A percentile compares a stretch with the other conserved stretches of the same genome.
These are phyloP conservation scores for Indri indri DNA, from an alignment of 2,113 vertebrate genomes.

Conservation along the genomic window DNA sequence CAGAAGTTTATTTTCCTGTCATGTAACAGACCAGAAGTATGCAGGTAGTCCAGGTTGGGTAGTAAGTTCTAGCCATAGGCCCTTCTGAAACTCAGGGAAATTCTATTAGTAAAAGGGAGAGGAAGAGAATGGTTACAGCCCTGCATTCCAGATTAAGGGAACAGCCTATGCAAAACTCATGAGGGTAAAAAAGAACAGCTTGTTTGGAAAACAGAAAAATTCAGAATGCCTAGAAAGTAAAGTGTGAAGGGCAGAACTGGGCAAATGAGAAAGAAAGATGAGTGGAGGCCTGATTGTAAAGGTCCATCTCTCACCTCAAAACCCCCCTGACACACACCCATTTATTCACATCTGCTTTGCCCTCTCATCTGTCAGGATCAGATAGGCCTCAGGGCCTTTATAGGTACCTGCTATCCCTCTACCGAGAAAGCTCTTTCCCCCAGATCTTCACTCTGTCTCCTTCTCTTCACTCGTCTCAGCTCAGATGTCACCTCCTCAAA, in stretches of 20 bases:
- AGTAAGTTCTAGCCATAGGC: neutral
- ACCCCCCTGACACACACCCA: neutral
- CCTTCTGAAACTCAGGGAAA: neutral
- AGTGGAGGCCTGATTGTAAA: neutral
- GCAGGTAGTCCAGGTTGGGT: neutral
- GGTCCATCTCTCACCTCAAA: neutral
- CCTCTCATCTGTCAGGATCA: neutral
- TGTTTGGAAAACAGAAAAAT: neutral
- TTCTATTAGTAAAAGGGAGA: neutral
- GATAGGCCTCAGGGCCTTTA: neutral
- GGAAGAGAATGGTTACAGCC: neutral
- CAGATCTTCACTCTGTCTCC: neutral
- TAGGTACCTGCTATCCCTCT: neutral
- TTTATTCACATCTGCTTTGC: neutral
- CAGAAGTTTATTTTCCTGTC: neutral
- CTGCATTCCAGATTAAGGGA: neutral
- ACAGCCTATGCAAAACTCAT: neutral
- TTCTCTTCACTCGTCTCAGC: neutral
- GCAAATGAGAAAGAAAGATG: neutral
- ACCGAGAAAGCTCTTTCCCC: neutral
- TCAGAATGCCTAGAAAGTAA: neutral
- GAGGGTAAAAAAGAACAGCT: neutral
- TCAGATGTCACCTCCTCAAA: conserved; percentile 9
- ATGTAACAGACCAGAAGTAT: neutral
- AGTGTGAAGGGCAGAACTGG: neutral